phyloP scores from a whole-genome alignment of 1,140 invertebrate genomes.

The Drosophila persimilis region DNA sequence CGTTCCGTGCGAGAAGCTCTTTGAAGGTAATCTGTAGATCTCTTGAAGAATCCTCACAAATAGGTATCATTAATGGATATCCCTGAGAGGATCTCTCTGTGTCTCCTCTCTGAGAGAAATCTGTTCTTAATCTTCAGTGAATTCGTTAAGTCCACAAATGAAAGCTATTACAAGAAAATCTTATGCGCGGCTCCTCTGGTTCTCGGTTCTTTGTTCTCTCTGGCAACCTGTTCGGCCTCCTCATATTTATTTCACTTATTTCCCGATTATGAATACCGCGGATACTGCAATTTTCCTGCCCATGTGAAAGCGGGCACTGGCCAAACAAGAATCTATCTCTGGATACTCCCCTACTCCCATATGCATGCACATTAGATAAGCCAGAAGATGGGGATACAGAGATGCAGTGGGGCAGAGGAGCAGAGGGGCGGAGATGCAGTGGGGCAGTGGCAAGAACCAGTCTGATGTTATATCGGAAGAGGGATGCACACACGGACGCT shows the following conservation, averaged over 20 bases:
- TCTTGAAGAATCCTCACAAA: no score
- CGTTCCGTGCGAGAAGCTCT: no score
- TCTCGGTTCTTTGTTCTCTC: slow-evolving; percentile 1
- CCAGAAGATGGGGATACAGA: slow-evolving; percentile 1
- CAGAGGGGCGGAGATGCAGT: no score
- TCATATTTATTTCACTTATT: slow-evolving; percentile 62
- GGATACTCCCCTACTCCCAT: not conserved
- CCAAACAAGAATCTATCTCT: slow-evolving; percentile 42
- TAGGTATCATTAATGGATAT: no score
- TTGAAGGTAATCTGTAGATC: no score
- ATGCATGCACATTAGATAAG: slow-evolving; percentile 47
- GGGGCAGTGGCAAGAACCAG: slow-evolving; percentile 33
- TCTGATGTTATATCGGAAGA: slow-evolving; percentile 22
- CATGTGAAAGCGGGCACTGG: slow-evolving; percentile 52
- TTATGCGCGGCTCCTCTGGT: slow-evolving; percentile 19
- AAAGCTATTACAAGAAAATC: slow-evolving; percentile 35
- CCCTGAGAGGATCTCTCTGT: not conserved
- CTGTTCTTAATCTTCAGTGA: slow-evolving; percentile 18
- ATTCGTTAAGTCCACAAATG: slow-evolving; percentile 24
- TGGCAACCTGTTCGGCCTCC: slow-evolving; percentile 41
- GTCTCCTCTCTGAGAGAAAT: not conserved
- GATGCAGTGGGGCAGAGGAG: no score
- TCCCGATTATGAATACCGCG: slow-evolving; percentile 31
- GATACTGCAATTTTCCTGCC: slow-evolving; percentile 20
- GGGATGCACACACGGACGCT: slow-evolving; percentile 7